Evolutionary conservation across 1,140 invertebrate species (phyloP), one percentile per base, ranked within the genome.

Genomic region (Pachypeltis micranthus): DNA sequence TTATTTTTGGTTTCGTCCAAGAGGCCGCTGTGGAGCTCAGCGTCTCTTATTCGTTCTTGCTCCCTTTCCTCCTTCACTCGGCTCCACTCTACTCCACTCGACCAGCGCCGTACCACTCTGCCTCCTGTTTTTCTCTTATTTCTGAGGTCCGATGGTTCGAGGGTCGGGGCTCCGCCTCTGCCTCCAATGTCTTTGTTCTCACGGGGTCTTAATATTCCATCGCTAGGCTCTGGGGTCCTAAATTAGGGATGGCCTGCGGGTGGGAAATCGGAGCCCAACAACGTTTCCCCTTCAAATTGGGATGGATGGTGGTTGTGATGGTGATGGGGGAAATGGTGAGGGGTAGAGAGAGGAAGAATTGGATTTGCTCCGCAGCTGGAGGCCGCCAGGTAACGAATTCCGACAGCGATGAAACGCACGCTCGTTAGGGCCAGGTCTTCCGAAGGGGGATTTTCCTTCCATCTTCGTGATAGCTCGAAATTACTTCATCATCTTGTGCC

Each of bases 181-280:
- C 19, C 47, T 21, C 21, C 47, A 21, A 51, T 51, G 47, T 51
- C 47, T 51, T 51, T 51, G 47, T 51, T 51, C 47, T 51, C 47
- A 51, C 47, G 47, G 47, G 47, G 47, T 51, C 47, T 51, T 51
- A 51, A 51, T 51, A 51, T 51, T 51, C 47, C 47, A 10, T 51
- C 34, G 47, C 47, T 21, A 16, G 47, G 47, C 19, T 51, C 3
- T 10, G 47, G 47, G 23, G 47, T 51, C 31, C 47, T 21, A 51
- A 51, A 51, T 51, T 51, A 51, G 47, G 23, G 47, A 51, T 21
- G 47, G 47, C 47, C 47, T 21, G 7, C 47, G 19, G 7, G 47
- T 10, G 47, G 47, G 47, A 51, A 51, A n/a, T n/a, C n/a, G n/a
- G n/a, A n/a, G n/a, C n/a, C n/a, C n/a, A n/a, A n/a, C n/a, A n/a